Evolutionary conservation across 2,113 vertebrate genomes (phyloP).

Genomic region (Chaetorhynchus papuensis): DNA sequence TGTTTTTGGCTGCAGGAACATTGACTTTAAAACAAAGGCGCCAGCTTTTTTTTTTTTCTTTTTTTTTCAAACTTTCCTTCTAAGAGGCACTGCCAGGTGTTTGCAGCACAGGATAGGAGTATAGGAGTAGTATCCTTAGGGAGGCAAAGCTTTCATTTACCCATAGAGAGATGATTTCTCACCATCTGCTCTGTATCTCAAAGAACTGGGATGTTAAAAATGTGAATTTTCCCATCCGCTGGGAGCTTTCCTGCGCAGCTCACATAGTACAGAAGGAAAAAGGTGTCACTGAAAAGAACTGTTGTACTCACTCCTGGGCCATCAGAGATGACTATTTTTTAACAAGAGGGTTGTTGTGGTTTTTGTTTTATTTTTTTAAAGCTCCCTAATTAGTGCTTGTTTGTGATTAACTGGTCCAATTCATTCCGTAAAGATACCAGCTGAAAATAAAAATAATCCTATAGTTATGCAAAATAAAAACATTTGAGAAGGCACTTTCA

Average conservation of each 20-base stretch:
- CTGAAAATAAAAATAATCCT: not conserved
- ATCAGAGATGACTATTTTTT: not conserved
- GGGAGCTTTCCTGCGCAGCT: not conserved
- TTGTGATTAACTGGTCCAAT: not conserved
- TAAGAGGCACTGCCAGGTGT: slow-evolving; percentile 37
- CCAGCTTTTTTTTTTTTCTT: not conserved
- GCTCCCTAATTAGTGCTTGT: not conserved
- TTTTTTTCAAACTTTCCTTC: not conserved
- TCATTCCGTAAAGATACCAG: not conserved
- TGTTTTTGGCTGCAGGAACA: not conserved
- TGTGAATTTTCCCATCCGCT: not conserved
- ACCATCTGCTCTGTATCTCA: slow-evolving; percentile 57
- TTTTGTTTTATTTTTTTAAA: not conserved
- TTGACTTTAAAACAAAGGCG: not conserved
- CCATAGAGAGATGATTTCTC: slow-evolving; percentile 10
- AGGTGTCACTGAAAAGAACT: not conserved
- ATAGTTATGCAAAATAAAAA: not conserved
- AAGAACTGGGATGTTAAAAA: slow-evolving; percentile 29
- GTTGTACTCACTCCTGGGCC: not conserved
- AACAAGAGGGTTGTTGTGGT: not conserved
- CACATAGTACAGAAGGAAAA: not conserved
- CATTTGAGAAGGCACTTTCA: not conserved
- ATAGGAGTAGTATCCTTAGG: not conserved
- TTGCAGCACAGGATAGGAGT: not conserved
- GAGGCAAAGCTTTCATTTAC: slow-evolving; percentile 25